phyloP scores from a whole-genome alignment of 2,113 vertebrate genomes.

The Tautogolabrus adspersus region DNA sequence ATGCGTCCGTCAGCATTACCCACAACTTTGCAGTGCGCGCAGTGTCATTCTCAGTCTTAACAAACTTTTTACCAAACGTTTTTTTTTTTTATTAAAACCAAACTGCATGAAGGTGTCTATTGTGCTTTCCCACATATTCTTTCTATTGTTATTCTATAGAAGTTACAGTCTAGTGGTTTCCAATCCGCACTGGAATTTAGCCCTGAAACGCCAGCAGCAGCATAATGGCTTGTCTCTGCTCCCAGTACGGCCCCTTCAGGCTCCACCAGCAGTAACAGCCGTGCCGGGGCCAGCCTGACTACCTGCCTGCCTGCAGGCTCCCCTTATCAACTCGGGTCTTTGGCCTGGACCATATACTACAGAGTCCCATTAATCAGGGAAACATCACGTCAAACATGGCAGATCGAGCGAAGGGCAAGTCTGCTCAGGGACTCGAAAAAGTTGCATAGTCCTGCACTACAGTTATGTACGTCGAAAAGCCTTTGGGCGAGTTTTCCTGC shows the following conservation, averaged over 20 bases:
- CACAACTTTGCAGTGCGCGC: slow-evolving; percentile 31
- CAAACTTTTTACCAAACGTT: slow-evolving; percentile 8
- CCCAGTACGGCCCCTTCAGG: slow-evolving; percentile 60
- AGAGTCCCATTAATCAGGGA: slow-evolving; percentile 66
- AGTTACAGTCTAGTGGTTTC: slow-evolving; percentile 77
- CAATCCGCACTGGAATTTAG: slow-evolving; percentile 80
- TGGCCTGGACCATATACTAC: slow-evolving; percentile 36
- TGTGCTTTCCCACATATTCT: slow-evolving; percentile 40
- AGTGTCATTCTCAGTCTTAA: neutral
- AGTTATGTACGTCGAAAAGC: neutral
- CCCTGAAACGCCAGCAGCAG: slow-evolving; percentile 68
- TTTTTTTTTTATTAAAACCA: slow-evolving; percentile 18
- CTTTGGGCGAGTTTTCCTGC: slow-evolving; percentile 1
- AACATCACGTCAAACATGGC: slow-evolving; percentile 52
- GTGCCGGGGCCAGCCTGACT: slow-evolving; percentile 56
- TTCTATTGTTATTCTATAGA: slow-evolving; percentile 72
- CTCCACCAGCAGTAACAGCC: slow-evolving; percentile 46
- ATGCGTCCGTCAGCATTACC: slow-evolving; percentile 58
- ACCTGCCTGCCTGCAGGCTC: slow-evolving; percentile 53
- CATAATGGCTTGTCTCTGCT: slow-evolving; percentile 64
- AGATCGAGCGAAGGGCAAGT: slow-evolving; percentile 41
- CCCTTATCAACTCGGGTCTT: slow-evolving; percentile 58
- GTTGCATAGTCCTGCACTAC: neutral
- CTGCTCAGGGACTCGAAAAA: slow-evolving; percentile 29
- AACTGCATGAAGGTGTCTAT: slow-evolving; percentile 20